Percentiles rank a stretch among this genome's conserved stretches.
Conservation (phyloP, 1,140 invertebrate genomes). For the Solenopsis fugax region DNA sequence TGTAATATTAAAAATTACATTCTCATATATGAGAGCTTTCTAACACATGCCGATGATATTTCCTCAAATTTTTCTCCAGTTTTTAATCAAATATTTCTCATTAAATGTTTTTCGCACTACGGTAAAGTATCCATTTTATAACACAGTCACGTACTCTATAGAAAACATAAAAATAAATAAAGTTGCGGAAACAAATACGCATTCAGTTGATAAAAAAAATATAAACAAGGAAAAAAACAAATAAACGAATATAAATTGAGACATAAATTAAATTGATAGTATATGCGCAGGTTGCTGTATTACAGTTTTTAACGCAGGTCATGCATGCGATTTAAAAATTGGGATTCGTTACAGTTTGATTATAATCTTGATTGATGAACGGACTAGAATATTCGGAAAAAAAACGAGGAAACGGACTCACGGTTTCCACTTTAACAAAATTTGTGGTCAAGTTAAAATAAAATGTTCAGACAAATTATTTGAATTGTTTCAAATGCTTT, state of each 20-base stretch:
- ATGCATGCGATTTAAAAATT: constrained; percentile 10
- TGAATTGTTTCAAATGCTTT: neutral
- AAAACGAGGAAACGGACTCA: neutral
- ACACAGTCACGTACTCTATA: neutral
- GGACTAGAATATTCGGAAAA: neutral
- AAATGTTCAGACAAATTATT: neutral
- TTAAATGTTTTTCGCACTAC: constrained; percentile 6
- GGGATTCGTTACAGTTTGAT: neutral
- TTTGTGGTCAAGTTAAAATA: neutral
- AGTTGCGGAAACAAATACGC: neutral
- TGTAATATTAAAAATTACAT: constrained; percentile 22
- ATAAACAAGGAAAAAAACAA: neutral
- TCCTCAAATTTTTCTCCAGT: constrained; percentile 9
- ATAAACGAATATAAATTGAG: constrained; percentile 23
- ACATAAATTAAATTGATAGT: constrained; percentile 46
- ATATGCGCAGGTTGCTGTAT: neutral
- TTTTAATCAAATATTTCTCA: constrained; percentile 18
- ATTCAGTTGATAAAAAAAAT: neutral
- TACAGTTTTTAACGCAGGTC: constrained; percentile 2
- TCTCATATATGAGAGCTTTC: neutral
- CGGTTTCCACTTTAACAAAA: neutral
- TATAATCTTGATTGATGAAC: constrained; percentile 8
- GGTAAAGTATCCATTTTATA: constrained; percentile 10
- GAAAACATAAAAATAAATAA: constrained; percentile 24
- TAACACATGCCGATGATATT: neutral